phyloP scores from a whole-genome alignment of 2,888 invertebrate genomes.

The Hydrotaea cyrtoneurina region DNA sequence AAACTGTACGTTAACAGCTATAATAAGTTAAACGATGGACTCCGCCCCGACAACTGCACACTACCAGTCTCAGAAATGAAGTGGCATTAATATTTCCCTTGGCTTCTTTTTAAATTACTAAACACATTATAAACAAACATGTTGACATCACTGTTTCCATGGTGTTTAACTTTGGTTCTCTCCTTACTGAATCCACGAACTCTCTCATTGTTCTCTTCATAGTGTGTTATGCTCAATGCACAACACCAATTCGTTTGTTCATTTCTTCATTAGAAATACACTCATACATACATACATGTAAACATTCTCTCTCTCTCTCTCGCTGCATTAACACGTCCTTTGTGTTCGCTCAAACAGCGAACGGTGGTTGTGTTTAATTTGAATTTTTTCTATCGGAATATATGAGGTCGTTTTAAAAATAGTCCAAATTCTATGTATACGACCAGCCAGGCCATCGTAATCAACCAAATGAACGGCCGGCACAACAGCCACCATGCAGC shows the following conservation, averaged over 20 bases:
- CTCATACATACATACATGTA: no score
- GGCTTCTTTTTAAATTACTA: no score
- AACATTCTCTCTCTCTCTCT: neutral
- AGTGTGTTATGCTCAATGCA: no score
- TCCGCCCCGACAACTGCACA: no score
- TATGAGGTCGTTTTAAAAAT: constrained; percentile 50
- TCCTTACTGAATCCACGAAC: neutral
- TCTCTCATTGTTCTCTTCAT: neutral
- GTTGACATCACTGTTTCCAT: no score
- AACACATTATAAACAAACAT: no score
- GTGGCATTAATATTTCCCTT: no score
- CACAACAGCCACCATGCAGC: neutral
- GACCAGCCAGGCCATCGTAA: neutral
- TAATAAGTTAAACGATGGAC: no score
- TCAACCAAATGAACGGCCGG: neutral
- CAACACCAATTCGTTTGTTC: no score
- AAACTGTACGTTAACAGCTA: no score
- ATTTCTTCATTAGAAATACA: no score
- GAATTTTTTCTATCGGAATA: neutral
- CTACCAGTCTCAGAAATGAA: no score
- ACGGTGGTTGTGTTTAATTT: constrained; percentile 12
- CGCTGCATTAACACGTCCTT: constrained; percentile 32
- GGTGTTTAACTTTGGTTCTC: neutral
- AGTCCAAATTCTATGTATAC: constrained; percentile 26
- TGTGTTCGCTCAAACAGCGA: neutral